Percentiles rank a stretch among this genome's conserved stretches.
Conservation (phyloP, 2,113 vertebrate species). For the Ammodytes marinus region DNA sequence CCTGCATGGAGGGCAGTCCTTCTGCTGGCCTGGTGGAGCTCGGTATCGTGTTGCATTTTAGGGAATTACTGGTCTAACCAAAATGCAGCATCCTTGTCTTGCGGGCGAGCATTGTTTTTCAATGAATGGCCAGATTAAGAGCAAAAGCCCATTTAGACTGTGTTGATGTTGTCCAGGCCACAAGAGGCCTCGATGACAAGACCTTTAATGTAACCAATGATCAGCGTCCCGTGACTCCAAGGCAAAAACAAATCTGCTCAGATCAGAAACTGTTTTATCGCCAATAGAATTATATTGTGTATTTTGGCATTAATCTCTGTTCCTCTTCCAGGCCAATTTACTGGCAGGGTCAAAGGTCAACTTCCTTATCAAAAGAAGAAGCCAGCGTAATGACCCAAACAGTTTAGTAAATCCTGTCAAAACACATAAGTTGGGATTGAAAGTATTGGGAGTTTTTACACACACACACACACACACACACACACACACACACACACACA, state of each 20-base stretch:
- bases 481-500: background rate
- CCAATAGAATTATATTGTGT: background rate
- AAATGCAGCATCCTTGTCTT: constrained; percentile 10
- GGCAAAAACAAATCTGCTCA: background rate
- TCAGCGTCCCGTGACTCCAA: background rate
- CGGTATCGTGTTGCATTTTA: constrained; percentile 40
- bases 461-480: background rate
- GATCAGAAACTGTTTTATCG: background rate
- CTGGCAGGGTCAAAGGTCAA: constrained; percentile 51
- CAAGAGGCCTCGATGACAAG: background rate
- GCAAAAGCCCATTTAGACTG: constrained; percentile 7
- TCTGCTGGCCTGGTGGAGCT: constrained; percentile 18
- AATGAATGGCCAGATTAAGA: constrained; percentile 10
- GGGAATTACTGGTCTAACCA: constrained; percentile 33
- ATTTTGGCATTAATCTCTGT: background rate
- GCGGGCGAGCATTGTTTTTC: constrained; percentile 14
- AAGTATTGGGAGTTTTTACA: background rate
- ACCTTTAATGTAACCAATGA: constrained; percentile 19
- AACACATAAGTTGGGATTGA: background rate
- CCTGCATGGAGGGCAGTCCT: background rate
- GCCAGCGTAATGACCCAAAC: constrained; percentile 1
- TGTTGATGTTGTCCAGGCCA: constrained; percentile 3
- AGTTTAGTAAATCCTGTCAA: background rate
- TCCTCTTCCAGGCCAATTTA: constrained; percentile 46
- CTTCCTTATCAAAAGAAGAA: constrained; percentile 72